Conservation (phyloP, 2,888 invertebrate genomes). For the Dynastes hyllus region DNA sequence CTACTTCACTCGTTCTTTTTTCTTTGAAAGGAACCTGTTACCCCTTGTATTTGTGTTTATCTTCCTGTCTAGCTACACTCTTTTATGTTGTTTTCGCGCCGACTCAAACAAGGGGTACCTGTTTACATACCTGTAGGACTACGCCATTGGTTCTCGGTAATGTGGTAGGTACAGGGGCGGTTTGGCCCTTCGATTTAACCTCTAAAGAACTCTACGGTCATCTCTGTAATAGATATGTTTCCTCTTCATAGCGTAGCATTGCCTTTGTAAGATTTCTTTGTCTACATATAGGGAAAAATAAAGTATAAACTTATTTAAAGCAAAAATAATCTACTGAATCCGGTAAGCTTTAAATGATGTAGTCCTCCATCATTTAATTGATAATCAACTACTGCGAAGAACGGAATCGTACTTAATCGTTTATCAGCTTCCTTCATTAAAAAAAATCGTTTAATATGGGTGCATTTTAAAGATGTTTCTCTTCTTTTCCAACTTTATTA, state of each 20-base stretch:
- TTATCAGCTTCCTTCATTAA: too few species aligned
- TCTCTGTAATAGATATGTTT: background rate
- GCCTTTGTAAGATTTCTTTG: too few species aligned
- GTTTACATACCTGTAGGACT: conserved; percentile 31
- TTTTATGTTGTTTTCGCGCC: background rate
- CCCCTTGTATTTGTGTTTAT: conserved; percentile 15
- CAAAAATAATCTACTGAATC: too few species aligned
- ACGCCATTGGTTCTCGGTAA: conserved; percentile 13
- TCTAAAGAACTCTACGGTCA: background rate
- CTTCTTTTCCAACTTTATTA: too few species aligned
- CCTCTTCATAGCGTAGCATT: background rate
- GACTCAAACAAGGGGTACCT: conserved; percentile 10
- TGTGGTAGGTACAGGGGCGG: conserved; percentile 4
- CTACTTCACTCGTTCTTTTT: background rate
- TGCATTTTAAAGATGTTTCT: too few species aligned
- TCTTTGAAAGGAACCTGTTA: conserved; percentile 12
- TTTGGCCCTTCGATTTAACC: conserved; percentile 6
- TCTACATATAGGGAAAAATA: too few species aligned
- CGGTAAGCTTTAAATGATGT: too few species aligned
- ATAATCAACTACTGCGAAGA: too few species aligned
- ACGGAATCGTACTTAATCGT: too few species aligned
- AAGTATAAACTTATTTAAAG: too few species aligned
- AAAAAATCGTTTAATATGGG: too few species aligned
- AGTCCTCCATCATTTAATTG: too few species aligned
- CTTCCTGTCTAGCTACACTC: conserved; percentile 12